Evolutionary conservation across 2,113 vertebrate species (phyloP), one percentile per base, ranked within the genome.

Genomic region (Pleuronectes platessa): DNA sequence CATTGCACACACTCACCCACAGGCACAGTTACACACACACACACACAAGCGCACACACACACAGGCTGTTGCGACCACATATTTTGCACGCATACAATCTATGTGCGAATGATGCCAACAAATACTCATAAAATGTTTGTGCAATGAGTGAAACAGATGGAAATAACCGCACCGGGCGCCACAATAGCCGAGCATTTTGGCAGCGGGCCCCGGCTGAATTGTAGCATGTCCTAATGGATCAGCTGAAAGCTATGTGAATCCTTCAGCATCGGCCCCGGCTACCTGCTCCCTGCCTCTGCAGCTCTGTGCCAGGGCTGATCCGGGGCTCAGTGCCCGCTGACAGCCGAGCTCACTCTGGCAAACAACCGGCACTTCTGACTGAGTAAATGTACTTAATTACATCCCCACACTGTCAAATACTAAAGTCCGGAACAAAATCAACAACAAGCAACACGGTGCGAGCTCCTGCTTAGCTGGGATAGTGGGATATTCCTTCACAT

Each of bases 221-320:
- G 87, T 84, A 78, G 79, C 71, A 75, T 87, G 85, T 82, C 84
- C 90, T 90, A 87, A 90, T 89, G 89, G 90, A 92, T 86, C 88
- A 90, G 82, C 74, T 87, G 83, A 88, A 84, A 90, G 88, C 83
- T 76, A 76, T 78, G 85, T 3, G 64, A 81, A 86, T 89, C 74
- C 81, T 70, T 3, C 68, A 31, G 65, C 71, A 74, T 88, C 74
- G 71, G 76, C 64, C 60, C 79, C 42, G 80, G 76, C 87, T 88
- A 87, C 86, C 90, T 87, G 85, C 77, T 72, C 76, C 37, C 71
- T 76, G 85, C 81, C 76, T 66, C 61, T 67, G 12, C 45, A 20
- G 68, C 80, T 76, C 72, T 67, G 79, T 83, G 87, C 87, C 86
- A 85, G 61, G 45, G 67, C 68, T 85, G 86, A 86, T 76, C 71